These are phyloP conservation scores for Trichacis sp. DNA, from an alignment of 2,888 invertebrate species.

Conservation along the genomic window DNA sequence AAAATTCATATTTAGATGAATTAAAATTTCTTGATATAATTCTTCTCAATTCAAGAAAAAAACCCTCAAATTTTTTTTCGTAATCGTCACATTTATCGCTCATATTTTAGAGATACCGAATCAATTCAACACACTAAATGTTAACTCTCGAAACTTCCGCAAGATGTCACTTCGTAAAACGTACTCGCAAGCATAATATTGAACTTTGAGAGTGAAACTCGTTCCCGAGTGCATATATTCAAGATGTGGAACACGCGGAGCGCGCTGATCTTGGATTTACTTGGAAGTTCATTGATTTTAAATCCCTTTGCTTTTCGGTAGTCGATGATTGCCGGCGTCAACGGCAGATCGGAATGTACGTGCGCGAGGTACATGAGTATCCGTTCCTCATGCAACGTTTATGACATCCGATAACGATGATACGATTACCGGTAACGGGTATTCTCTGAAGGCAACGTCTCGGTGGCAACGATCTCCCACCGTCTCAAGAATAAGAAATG, in stretches of 20 bases:
- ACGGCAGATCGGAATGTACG: slow-evolving; percentile 8
- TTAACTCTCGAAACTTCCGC: no score
- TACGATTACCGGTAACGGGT: slow-evolving; percentile 27
- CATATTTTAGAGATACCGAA: no score
- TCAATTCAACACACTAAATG: no score
- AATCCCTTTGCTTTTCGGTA: slow-evolving; percentile 13
- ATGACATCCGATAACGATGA: slow-evolving; percentile 37
- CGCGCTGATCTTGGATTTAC: slow-evolving; percentile 7
- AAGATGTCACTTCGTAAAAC: not conserved
- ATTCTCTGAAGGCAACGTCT: slow-evolving; percentile 20
- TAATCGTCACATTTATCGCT: no score
- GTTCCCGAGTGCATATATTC: slow-evolving; percentile 26
- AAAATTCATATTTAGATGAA: no score
- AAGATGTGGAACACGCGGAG: slow-evolving; percentile 5
- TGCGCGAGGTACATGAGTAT: slow-evolving; percentile 10
- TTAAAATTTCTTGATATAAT: no score
- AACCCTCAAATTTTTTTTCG: no score
- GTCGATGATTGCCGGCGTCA: slow-evolving; percentile 8
- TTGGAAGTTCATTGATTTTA: slow-evolving; percentile 21
- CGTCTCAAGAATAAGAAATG: slow-evolving; percentile 22
- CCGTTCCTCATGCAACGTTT: slow-evolving; percentile 32
- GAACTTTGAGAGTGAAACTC: slow-evolving; percentile 20
- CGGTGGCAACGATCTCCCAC: not conserved
- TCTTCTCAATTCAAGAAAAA: no score
- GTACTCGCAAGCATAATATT: slow-evolving; percentile 22